These are phyloP conservation scores for Lasioglossum malachurum DNA, from an alignment of 2,888 invertebrate species.

Conservation along the genomic window DNA sequence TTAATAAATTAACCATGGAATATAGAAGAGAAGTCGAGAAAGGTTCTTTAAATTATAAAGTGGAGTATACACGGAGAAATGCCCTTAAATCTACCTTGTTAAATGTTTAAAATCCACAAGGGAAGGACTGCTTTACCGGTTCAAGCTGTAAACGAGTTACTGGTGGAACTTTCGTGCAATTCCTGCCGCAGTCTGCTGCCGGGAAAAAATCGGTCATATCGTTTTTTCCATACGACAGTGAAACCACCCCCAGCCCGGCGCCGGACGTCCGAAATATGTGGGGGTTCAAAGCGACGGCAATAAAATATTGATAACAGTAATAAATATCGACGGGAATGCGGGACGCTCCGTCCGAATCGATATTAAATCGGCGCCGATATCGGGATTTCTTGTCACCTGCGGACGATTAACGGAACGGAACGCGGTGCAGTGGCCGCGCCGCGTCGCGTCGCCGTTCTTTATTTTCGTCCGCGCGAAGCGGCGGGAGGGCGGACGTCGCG, in stretches of 20 bases:
- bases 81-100: not conserved
- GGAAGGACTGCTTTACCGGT: not conserved
- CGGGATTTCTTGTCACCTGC: not conserved
- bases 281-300: conserved; percentile 4
- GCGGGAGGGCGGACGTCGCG: not conserved
- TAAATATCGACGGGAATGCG: not conserved
- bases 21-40: too few relatives aligned
- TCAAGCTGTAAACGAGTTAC: not conserved
- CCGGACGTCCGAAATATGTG: not conserved
- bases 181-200: not conserved
- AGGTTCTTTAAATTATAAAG: too few relatives aligned
- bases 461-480: not conserved
- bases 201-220: not conserved
- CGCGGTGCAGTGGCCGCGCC: conserved; percentile 3
- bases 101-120: not conserved
- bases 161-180: not conserved
- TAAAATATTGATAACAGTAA: conserved; percentile 19
- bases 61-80: not conserved
- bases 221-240: not conserved
- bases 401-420: conserved; percentile 36
- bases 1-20: too few relatives aligned
- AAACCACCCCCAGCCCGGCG: not conserved
- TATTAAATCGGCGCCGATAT: conserved; percentile 18
- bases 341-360: not conserved
- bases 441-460: not conserved